Conservation (phyloP, 1,140 invertebrate genomes). For the Drosophila sechellia region DNA sequence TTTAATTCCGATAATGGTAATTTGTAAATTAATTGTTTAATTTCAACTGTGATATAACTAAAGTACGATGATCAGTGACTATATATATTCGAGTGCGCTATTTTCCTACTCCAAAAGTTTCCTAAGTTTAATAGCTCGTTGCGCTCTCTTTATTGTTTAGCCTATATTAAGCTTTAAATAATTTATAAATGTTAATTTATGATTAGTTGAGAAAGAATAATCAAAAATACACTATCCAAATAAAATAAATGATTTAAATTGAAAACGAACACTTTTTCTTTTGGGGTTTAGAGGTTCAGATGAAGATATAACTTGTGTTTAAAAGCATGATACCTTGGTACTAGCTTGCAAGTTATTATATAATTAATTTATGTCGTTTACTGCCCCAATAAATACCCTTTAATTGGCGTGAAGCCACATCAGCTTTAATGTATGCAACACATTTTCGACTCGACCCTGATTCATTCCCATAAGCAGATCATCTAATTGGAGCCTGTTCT, state of each 20-base stretch:
- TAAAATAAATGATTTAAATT: slow-evolving; percentile 11
- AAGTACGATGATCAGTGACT: slow-evolving; percentile 52
- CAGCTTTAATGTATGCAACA: slow-evolving; percentile 37
- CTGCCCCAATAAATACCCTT: not conserved
- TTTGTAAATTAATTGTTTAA: slow-evolving; percentile 58
- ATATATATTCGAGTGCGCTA: slow-evolving; percentile 34
- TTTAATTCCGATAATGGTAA: slow-evolving; percentile 32
- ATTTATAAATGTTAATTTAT: slow-evolving; percentile 76
- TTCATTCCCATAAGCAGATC: slow-evolving; percentile 33
- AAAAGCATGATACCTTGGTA: no score
- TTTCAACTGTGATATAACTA: slow-evolving; percentile 73
- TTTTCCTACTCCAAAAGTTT: slow-evolving; percentile 53
- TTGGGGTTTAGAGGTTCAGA: no score
- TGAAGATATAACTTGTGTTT: no score
- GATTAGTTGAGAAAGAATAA: slow-evolving; percentile 33
- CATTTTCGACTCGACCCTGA: slow-evolving; percentile 8
- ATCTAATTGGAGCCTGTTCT: slow-evolving; percentile 56
- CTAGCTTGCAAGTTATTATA: no score
- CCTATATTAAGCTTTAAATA: slow-evolving; percentile 75
- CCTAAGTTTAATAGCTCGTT: slow-evolving; percentile 37
- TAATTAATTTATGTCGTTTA: not conserved
- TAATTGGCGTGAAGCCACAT: slow-evolving; percentile 6
- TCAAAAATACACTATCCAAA: slow-evolving; percentile 45
- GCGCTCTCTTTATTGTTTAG: slow-evolving; percentile 31
- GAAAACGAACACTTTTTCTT: not conserved